phyloP scores from a whole-genome alignment of 2,888 invertebrate species.

The Cristatella mucedo region DNA sequence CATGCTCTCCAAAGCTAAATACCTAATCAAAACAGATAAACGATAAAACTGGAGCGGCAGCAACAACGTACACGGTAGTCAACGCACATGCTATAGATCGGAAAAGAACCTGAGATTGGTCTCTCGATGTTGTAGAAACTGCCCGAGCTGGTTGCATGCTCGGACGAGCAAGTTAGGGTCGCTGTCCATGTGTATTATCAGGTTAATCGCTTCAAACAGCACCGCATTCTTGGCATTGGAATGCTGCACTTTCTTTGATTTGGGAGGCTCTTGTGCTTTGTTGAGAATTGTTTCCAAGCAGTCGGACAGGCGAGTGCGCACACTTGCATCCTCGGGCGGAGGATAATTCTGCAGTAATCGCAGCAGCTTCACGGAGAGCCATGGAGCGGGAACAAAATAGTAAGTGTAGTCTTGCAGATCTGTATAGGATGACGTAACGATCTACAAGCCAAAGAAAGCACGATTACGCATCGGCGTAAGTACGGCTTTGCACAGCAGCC shows the following conservation, averaged over 20 bases:
- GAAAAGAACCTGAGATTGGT: slow-evolving; percentile 71
- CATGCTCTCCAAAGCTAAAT: slow-evolving; percentile 95
- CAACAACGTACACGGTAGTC: background rate
- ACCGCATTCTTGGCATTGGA: slow-evolving; percentile 99
- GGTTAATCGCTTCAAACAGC: slow-evolving; percentile 94
- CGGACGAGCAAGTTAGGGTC: slow-evolving; percentile 89
- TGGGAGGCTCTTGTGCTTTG: slow-evolving; percentile 94
- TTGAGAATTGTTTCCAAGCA: slow-evolving; percentile 94
- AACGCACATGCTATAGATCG: too few relatives aligned
- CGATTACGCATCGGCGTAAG: too few relatives aligned
- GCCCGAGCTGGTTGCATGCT: slow-evolving; percentile 95
- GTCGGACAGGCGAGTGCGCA: slow-evolving; percentile 84
- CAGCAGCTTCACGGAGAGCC: slow-evolving; percentile 92
- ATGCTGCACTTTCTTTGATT: slow-evolving; percentile 97
- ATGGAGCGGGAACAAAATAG: slow-evolving; percentile 99
- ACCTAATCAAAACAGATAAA: slow-evolving; percentile 43
- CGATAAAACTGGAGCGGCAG: background rate
- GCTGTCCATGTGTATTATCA: slow-evolving; percentile 97
- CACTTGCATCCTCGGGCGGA: slow-evolving; percentile 84
- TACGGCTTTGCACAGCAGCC: too few relatives aligned
- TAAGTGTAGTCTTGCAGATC: slow-evolving; percentile 99
- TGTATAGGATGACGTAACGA: slow-evolving; percentile 95
- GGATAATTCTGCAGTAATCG: slow-evolving; percentile 93
- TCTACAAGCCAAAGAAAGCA: slow-evolving; percentile 48
- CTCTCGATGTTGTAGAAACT: slow-evolving; percentile 79